Evolutionary conservation across 1,140 invertebrate genomes (phyloP), one percentile per base, ranked within the genome.

Genomic region (Bicyclus anynana): DNA sequence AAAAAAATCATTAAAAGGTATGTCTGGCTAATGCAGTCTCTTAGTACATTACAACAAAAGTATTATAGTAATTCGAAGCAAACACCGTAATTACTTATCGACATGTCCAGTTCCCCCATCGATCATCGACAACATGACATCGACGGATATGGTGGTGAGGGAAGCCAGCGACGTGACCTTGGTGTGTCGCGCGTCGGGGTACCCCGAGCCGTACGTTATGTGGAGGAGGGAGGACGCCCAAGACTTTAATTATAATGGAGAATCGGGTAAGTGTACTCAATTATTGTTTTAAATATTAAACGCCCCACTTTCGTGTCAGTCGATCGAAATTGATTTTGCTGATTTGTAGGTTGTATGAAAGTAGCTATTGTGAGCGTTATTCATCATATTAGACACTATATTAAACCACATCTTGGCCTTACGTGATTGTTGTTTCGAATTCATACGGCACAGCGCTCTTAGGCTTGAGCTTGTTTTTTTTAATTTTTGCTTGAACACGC

Each of bases 201-300:
- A 96, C 87, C 96, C 96, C 0, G 94, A 95, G 62, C 96, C 96
- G 50, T 97, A 96, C 73, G 93, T 97, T 59, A 96, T 96, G 92
- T 97, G 96, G 96, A 90, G 95, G 37, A 89, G 96, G 40, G 96
- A 97, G 82, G 96, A 97, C 77, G 94, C 95, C 37, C 93, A 95
- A 77, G 94, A 95, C 72, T 95, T 96, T 82, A 93, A 94, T 85
- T 96, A 96, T 81, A 96, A 95, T 74, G 94, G 95, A 14, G 93
- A 95, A 77, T 93, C 91, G 74, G 95, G 95, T 96, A 90, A 62
- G 53, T 20, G n/a, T 16, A 5, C 3, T 38, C 37, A 16, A 2
- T 38, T 16, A 38, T 38, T 16, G 16, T 38, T 38, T 38, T 38
- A 5, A 14, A 38, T 38, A 14, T 16, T 38, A 38, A 33, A 3